Conservation (phyloP, 2,113 vertebrate species). For the Barbus barbus region DNA sequence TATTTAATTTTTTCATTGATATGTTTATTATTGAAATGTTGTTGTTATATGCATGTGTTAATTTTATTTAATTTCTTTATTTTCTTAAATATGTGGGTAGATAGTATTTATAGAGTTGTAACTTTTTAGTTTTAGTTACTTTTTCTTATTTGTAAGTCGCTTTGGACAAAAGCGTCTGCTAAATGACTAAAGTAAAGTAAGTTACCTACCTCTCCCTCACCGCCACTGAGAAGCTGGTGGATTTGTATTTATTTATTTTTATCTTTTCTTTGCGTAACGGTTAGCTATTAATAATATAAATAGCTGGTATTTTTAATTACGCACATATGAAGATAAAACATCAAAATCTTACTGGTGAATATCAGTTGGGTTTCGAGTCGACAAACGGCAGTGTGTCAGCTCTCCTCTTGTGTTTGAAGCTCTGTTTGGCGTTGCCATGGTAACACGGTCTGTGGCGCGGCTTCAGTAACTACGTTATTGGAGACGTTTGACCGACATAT, state of each 20-base stretch:
- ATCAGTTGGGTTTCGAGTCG: neutral
- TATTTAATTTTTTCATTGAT: no score
- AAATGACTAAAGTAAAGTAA: no score
- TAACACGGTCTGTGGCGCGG: neutral
- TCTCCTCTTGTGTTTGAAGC: conserved; percentile 51
- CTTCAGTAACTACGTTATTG: neutral
- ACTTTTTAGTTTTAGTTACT: no score
- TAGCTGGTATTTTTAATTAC: neutral
- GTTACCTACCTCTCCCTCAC: neutral
- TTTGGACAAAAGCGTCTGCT: no score
- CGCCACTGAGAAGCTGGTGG: neutral
- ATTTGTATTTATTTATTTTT: no score
- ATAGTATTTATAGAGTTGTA: no score
- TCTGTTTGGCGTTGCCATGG: conserved; percentile 62
- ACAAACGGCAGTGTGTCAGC: neutral
- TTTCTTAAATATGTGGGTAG: no score
- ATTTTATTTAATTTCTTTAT: no score
- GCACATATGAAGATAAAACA: neutral
- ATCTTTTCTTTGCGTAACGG: no score
- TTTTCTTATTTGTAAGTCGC: no score
- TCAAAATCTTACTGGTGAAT: neutral
- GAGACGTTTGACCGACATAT: neutral
- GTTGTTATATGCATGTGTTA: no score
- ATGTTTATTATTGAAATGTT: no score
- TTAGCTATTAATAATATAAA: neutral